Base-by-base conservation (phyloP, 2,888 invertebrate species). In the Drosophila austrosaltans region DNA sequence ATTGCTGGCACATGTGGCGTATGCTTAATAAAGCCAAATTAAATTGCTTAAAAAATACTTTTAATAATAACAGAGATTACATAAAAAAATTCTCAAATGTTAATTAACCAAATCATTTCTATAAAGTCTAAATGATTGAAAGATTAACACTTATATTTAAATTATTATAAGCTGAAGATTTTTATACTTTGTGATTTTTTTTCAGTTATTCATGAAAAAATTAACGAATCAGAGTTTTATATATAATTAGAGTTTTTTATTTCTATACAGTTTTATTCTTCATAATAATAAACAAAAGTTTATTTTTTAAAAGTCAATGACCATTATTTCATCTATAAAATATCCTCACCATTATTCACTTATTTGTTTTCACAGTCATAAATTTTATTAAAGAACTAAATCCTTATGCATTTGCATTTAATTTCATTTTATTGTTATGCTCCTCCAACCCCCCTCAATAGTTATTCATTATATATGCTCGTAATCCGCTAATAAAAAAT, bases 1-100 rank as follows among this genome's bases (percentile, higher is more conserved):
- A 82, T 82, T 82, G 67, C 53, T 56, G 60, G 32, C 64, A 36
- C 71, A 66, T 58, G 63, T 59, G 62, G 58, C 70, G 62, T 75
- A 60, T 66, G 53, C 62, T 16, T 74, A 75, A 84, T 77, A 39
- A 20, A 25, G 3, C 4, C 12, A 30, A 57, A 12, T 25, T 7
- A 7, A 53, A 53, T 28, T 28, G 30, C 32, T 16, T 2, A 28
- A 44, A 30, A 7, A 54, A n/a, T 54, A 30, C 30, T 30, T 58
- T 8, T 2, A 22, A 7, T 5, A 20, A 7, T 28, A n/a, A n/a
- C 2, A 12, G 32, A 59, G 10, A 25, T 25, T 22, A 3, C 10
- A 12, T 1, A 48, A 25, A 22, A 25, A 44, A 20, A 25, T 8
- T 8, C 10, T 36, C 1, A 36, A 36, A 36, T 36, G 8, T 2